A percentile compares a stretch with the other conserved stretches of the same genome.
These are phyloP conservation scores for Ophioninae sp. DNA, from an alignment of 2,888 invertebrate species.

Conservation along the genomic window DNA sequence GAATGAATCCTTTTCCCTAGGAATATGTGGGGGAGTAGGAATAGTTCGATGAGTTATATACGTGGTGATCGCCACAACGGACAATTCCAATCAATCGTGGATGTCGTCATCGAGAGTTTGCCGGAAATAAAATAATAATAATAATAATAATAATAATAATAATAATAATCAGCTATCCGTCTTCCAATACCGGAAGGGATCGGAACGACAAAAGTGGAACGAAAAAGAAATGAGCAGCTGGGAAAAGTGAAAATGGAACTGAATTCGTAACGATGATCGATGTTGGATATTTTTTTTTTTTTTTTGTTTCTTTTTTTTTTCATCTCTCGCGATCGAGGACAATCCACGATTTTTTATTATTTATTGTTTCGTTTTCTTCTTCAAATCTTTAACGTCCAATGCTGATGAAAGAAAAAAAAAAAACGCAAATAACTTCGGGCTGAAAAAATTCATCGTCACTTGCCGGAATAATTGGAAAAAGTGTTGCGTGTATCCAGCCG, in stretches of 20 bases:
- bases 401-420: neutral
- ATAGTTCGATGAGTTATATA: slow-evolving; percentile 1
- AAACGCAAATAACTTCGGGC: too few relatives aligned
- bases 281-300: too few relatives aligned
- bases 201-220: slow-evolving; percentile 10
- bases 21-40: neutral
- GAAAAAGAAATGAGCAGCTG: slow-evolving; percentile 1
- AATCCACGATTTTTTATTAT: too few relatives aligned
- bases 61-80: slow-evolving; percentile 1
- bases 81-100: slow-evolving; percentile 35
- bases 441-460: neutral
- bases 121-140: slow-evolving; percentile 17
- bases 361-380: neutral
- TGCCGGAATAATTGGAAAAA: slow-evolving; percentile 23
- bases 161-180: slow-evolving; percentile 22
- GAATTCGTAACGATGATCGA: neutral
- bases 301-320: too few relatives aligned
- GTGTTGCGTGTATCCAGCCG: slow-evolving; percentile 41
- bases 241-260: slow-evolving; percentile 4
- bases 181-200: neutral
- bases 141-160: neutral
- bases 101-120: slow-evolving; percentile 18
- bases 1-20: slow-evolving; percentile 11
- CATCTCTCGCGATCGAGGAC: too few relatives aligned
- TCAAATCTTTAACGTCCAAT: neutral